Evolutionary conservation across 2,113 vertebrate species (phyloP).

Genomic region (Alces alces): DNA sequence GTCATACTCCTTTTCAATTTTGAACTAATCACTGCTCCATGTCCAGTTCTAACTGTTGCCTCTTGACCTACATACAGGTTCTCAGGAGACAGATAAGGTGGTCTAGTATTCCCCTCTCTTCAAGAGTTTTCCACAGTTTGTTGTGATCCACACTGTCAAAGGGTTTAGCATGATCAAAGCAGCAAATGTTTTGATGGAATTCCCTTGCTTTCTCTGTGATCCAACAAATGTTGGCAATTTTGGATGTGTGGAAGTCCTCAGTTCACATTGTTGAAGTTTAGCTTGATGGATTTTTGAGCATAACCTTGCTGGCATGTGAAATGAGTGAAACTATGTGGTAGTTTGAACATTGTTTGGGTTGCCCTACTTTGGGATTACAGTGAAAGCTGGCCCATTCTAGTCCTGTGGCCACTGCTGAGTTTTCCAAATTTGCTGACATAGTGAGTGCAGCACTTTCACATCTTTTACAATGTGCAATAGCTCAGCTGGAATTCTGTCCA

Average conservation of each 20-base stretch:
- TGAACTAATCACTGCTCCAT: background rate
- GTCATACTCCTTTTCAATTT: background rate
- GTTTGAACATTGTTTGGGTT: background rate
- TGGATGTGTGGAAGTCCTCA: background rate
- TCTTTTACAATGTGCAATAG: background rate
- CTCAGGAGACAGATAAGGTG: background rate
- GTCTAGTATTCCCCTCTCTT: background rate
- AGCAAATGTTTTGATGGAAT: background rate
- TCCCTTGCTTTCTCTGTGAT: background rate
- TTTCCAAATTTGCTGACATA: background rate
- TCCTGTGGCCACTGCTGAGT: background rate
- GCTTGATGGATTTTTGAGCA: background rate
- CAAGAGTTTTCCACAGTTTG: background rate
- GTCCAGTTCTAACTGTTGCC: background rate
- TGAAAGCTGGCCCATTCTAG: background rate
- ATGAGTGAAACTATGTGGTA: background rate
- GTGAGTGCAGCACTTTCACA: background rate
- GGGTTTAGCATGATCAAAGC: background rate
- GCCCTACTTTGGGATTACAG: background rate
- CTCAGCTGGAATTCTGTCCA: background rate
- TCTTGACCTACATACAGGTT: background rate
- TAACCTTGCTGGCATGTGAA: background rate
- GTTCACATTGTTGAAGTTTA: background rate
- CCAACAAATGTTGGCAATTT: background rate
- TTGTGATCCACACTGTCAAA: background rate